These are phyloP conservation scores for Calyptommatus sinebrachiatus DNA, from an alignment of 2,113 vertebrate species.

Conservation along the genomic window DNA sequence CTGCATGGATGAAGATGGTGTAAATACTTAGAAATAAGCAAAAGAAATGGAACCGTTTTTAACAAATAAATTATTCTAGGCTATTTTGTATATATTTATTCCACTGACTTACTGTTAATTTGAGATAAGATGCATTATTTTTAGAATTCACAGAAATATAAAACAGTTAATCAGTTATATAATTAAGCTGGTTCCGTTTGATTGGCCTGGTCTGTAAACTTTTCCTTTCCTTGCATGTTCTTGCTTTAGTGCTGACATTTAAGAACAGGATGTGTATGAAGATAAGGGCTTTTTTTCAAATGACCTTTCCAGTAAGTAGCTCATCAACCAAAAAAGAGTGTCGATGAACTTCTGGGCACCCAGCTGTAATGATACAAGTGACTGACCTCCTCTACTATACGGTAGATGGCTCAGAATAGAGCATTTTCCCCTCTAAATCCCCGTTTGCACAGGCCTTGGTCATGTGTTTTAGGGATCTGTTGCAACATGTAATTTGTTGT, in stretches of 20 bases:
- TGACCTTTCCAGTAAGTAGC: constrained; percentile 65
- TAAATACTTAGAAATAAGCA: not conserved
- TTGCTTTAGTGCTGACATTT: constrained; percentile 39
- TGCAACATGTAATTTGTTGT: too few species aligned
- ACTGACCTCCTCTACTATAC: constrained; percentile 12
- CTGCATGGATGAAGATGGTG: not conserved
- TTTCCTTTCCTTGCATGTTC: not conserved
- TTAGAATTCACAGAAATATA: not conserved
- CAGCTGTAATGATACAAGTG: constrained; percentile 43
- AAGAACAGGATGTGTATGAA: constrained; percentile 50
- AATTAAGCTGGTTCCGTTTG: not conserved
- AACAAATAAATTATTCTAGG: not conserved
- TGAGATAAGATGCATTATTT: not conserved
- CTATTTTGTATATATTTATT: not conserved
- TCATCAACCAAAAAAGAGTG: constrained; percentile 39
- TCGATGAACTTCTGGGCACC: constrained; percentile 60
- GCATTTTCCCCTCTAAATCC: too few species aligned
- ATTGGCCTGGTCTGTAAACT: not conserved
- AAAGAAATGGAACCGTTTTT: not conserved
- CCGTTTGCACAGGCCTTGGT: too few species aligned
- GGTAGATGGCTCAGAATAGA: not conserved
- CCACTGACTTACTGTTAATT: not conserved
- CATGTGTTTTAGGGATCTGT: too few species aligned
- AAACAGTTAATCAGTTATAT: not conserved
- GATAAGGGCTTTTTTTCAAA: constrained; percentile 28